Evolutionary conservation across 2,888 invertebrate genomes (phyloP), one percentile per base, ranked within the genome.

Genomic region (Stenoptilia bipunctidactyla): DNA sequence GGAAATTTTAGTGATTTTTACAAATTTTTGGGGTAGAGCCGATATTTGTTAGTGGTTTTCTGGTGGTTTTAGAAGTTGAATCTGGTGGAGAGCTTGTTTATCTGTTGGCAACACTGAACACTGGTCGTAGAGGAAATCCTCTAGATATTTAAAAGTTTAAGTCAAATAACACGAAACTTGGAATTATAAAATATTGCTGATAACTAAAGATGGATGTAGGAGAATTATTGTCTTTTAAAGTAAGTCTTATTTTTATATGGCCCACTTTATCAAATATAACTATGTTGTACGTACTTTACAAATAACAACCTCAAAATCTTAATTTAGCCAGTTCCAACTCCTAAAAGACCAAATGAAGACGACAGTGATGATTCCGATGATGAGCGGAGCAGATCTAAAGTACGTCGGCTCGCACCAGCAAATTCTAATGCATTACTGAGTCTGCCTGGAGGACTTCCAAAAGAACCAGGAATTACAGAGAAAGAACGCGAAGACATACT

Each of bases 401-500:
- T 87, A 67, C 86, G 88, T n/a, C 85, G 88, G 35, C 68, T 87
- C 42, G 86, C 85, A 1, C 84, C 86, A 45, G 65, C 82, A 9
- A 82, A 79, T n/a, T 83, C 75, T 15, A 53, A 59, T 35, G 44
- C 55, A 8, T 38, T 65, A 30, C 83, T 61, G 51, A 67, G 49
- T 51, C 53, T 80, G 1, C 87, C 72, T 56, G 86, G 70, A 45
- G 83, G 58, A 41, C 66, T 88, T 1, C 77, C 87, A 0, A 87
- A 86, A 47, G 90, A 91, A 57, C 87, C 88, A 2, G 69, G 85
- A 40, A 77, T 90, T 15, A 86, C 89, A 0, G 90, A 90, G 42
- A 90, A 92, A 58, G 92, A 93, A 66, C 88, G 91, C 50, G 88
- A 91, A 52, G 91, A 93, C 58, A 94, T 94, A 49, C 70, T 93